Base-by-base conservation (phyloP, 2,888 invertebrate species). In the Cryptops parisi region DNA sequence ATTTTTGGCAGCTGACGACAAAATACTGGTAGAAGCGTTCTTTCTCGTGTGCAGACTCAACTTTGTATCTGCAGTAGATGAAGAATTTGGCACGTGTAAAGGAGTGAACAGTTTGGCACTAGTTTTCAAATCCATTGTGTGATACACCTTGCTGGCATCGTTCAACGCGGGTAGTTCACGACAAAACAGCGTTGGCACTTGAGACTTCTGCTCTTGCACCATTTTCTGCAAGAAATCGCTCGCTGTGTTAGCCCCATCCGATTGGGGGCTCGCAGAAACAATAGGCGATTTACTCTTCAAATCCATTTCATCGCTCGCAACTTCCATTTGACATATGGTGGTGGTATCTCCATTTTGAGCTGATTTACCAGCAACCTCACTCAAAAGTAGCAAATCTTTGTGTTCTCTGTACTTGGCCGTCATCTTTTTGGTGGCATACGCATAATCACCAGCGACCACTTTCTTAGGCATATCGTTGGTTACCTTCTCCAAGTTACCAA, bases 101-200 rank as follows among this genome's bases (percentile, higher is more conserved):
- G 17, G 43, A 6, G 19, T n/a, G n/a, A n/a, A 41, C 5, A 21
- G 5, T 41, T 41, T 41, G 43, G 43, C 43, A 41, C 43, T 6
- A 41, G n/a, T 15, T 6, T 5, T 12, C 17, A n/a, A n/a, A 46
- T 12, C 5, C 6, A 22, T 24, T 19, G 46, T 22, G 17, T 6
- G 5, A n/a, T 41, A 41, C n/a, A 41, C 43, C 17, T 41, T 41
- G 43, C 43, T 41, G 6, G 43, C 17, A 17, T 9, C 5, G 17
- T 41, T 9, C 9, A 41, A 17, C 5, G 17, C 12, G 19, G 43
- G 21, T n/a, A 41, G 17, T 41, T 41, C 43, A 19, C 41, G 22
- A 25, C 41, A 41, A 43, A 51, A 51, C 6, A 51, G 21, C 17
- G 51, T 51, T 4, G 51, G 51, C 25, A 41, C 51, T n/a, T 51